Conservation (phyloP, 2,113 vertebrate genomes). For the Irena cyanogastra region DNA sequence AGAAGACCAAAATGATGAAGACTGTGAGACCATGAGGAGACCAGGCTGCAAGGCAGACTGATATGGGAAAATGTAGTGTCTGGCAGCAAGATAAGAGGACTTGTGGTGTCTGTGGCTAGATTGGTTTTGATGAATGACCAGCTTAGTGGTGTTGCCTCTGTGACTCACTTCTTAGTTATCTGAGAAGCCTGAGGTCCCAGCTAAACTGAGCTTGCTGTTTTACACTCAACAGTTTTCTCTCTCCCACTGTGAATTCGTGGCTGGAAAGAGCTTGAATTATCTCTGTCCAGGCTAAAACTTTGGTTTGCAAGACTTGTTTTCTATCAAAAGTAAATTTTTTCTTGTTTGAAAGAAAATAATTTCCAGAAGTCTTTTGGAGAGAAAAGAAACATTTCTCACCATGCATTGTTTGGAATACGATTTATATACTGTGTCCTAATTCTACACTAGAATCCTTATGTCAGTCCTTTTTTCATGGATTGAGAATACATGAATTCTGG, state of each 20-base stretch:
- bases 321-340: background rate
- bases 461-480: background rate
- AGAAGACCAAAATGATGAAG: background rate
- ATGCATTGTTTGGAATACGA: background rate
- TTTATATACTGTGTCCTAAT: accelerated
- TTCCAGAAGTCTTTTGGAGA: background rate
- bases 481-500: background rate
- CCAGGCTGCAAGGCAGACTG: slow-evolving; percentile 29
- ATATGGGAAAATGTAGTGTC: slow-evolving; percentile 62
- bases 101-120: slow-evolving; percentile 43
- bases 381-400: background rate
- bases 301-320: background rate
- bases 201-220: background rate
- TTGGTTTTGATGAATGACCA: slow-evolving; percentile 67
- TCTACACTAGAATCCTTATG: background rate
- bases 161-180: slow-evolving; percentile 54
- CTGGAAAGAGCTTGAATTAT: background rate
- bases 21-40: background rate
- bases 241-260: slow-evolving; percentile 16
- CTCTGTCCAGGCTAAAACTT: background rate
- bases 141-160: slow-evolving; percentile 52
- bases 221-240: background rate
- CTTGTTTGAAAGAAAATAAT: background rate
- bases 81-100: slow-evolving; percentile 51
- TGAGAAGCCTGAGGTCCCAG: background rate